Conservation (phyloP, 1,140 invertebrate species). For the Charaxes varanes region DNA sequence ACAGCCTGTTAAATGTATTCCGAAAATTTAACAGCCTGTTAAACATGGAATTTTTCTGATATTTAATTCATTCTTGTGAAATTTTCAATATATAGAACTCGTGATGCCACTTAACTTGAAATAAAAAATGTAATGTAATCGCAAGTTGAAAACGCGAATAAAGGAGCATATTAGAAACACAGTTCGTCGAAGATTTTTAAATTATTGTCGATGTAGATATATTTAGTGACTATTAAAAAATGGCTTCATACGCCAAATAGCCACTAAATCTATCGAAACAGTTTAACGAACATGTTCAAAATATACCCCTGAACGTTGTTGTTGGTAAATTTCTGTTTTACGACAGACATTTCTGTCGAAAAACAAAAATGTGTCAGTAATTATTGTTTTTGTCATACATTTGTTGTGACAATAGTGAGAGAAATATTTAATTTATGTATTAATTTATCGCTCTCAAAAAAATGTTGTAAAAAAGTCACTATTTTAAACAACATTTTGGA, state of each 20-base stretch:
- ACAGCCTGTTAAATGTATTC: too few relatives aligned
- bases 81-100: conserved; percentile 4
- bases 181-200: conserved; percentile 1
- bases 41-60: too few relatives aligned
- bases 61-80: too few relatives aligned
- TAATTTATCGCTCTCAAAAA: too few relatives aligned
- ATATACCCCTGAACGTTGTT: conserved; percentile 3
- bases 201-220: conserved; percentile 13
- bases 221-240: neutral
- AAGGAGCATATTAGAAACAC: conserved; percentile 4
- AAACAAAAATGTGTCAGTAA: conserved; percentile 6
- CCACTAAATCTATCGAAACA: too few relatives aligned
- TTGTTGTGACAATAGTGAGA: conserved; percentile 2
- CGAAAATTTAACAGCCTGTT: conserved; percentile 2
- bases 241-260: too few relatives aligned
- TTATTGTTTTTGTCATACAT: conserved; percentile 4
- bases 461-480: too few relatives aligned
- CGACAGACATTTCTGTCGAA: conserved; percentile 1
- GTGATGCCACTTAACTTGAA: conserved; percentile 42
- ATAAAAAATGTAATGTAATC: conserved; percentile 72
- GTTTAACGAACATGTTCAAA: conserved; percentile 2
- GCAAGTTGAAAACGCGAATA: conserved; percentile 38
- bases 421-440: too few relatives aligned
- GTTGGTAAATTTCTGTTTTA: too few relatives aligned
- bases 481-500: too few relatives aligned